Percentiles rank a stretch among this genome's conserved stretches.
phyloP scores from a whole-genome alignment of 2,797 vertebrate genomes.

The Lindbergichthys nudifrons region DNA sequence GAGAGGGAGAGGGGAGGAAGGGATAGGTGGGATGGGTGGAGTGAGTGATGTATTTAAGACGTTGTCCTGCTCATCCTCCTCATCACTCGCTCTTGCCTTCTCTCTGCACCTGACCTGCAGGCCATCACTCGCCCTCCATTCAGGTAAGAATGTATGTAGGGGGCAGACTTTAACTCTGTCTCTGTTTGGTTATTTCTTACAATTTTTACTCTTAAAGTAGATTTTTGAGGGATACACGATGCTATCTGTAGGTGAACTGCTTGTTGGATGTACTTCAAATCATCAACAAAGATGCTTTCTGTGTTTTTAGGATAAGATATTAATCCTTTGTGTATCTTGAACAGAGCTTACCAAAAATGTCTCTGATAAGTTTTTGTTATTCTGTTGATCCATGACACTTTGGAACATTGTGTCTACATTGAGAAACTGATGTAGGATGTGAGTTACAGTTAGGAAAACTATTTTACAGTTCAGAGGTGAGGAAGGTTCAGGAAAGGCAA shows the following conservation, averaged over 20 bases:
- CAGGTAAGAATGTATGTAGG: slow-evolving; percentile 76
- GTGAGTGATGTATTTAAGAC: slow-evolving; percentile 83
- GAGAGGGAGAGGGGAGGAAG: slow-evolving; percentile 27
- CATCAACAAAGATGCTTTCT: slow-evolving; percentile 4
- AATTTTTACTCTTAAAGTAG: neutral
- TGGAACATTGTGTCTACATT: neutral
- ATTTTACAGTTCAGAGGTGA: slow-evolving; percentile 59
- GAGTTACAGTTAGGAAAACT: slow-evolving; percentile 38
- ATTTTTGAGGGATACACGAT: neutral
- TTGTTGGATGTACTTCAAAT: slow-evolving; percentile 2
- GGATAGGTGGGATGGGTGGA: slow-evolving; percentile 70
- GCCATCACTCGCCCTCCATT: slow-evolving; percentile 52
- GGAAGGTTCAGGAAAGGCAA: slow-evolving; percentile 46
- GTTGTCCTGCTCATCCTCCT: slow-evolving; percentile 47
- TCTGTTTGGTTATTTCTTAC: slow-evolving; percentile 2
- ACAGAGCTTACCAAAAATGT: neutral
- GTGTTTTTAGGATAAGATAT: slow-evolving; percentile 1
- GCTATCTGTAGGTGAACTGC: slow-evolving; percentile 4
- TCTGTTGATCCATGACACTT: neutral
- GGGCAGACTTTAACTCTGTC: slow-evolving; percentile 6
- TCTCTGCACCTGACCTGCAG: slow-evolving; percentile 54
- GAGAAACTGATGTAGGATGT: neutral
- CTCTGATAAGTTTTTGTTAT: neutral
- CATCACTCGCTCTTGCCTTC: slow-evolving; percentile 58
- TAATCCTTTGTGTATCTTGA: neutral